Conservation (phyloP, 1,140 invertebrate genomes). For the Drosophila asahinai region DNA sequence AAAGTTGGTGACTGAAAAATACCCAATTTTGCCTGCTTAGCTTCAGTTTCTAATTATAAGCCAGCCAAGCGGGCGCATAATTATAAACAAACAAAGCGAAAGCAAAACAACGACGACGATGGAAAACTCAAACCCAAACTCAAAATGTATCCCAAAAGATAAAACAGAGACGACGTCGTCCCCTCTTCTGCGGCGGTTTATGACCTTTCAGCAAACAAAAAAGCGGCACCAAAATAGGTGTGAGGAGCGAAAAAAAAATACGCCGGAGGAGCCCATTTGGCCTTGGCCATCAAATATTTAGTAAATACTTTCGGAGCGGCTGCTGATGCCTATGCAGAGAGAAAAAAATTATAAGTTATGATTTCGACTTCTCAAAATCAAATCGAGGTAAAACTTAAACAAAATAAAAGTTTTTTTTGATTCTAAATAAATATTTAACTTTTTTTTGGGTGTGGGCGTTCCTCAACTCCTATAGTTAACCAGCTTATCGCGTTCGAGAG, state of each 20-base stretch:
- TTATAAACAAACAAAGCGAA: slow-evolving; percentile 71
- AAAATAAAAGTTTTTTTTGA: no score
- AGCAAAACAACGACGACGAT: slow-evolving; percentile 14
- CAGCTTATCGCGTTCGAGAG: slow-evolving; percentile 23
- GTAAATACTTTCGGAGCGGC: slow-evolving; percentile 36
- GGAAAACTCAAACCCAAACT: slow-evolving; percentile 27
- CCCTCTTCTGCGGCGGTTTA: slow-evolving; percentile 43
- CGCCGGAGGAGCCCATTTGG: slow-evolving; percentile 24
- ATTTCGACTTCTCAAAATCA: not conserved
- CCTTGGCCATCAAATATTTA: slow-evolving; percentile 53
- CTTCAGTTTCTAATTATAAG: slow-evolving; percentile 70
- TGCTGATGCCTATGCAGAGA: slow-evolving; percentile 3
- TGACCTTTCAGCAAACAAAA: slow-evolving; percentile 65
- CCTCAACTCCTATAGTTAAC: not conserved
- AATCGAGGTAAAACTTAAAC: no score
- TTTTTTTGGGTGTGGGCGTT: no score
- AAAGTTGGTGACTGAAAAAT: slow-evolving; percentile 57
- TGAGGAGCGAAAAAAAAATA: slow-evolving; percentile 6
- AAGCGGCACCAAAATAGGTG: slow-evolving; percentile 21
- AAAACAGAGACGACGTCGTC: slow-evolving; percentile 23
- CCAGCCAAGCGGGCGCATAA: slow-evolving; percentile 67
- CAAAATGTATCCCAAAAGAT: slow-evolving; percentile 45
- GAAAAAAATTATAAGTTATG: not conserved
- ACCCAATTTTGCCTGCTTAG: slow-evolving; percentile 46
- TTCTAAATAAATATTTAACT: no score